Evolutionary conservation across 1,140 invertebrate species (phyloP).

Genomic region (Microplitis demolitor): DNA sequence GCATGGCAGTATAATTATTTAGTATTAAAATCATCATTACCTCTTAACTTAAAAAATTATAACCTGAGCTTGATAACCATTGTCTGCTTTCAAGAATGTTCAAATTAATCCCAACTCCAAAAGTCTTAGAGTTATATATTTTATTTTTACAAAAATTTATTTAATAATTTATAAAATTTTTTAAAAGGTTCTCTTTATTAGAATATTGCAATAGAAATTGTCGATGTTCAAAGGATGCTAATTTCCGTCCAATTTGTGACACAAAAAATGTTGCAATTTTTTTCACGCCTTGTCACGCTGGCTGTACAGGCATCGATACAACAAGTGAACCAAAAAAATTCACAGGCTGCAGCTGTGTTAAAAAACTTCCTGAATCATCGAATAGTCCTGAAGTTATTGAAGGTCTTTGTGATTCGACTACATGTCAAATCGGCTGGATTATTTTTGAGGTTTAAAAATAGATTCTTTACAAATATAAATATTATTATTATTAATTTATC

Average conservation of each 20-base stretch:
- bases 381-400: conserved; percentile 54
- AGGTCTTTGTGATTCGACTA: conserved; percentile 63
- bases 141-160: not conserved
- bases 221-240: conserved; percentile 64
- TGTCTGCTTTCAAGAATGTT: no score
- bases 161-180: conserved; percentile 1
- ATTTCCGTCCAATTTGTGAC: conserved; percentile 72
- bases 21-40: no score
- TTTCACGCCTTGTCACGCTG: conserved; percentile 75
- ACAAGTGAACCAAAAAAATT: conserved; percentile 59
- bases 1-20: no score
- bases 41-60: no score
- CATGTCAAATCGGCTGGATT: conserved; percentile 62
- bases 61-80: no score
- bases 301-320: conserved; percentile 60
- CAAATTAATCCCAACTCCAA: no score
- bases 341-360: conserved; percentile 62
- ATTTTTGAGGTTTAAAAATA: conserved; percentile 57
- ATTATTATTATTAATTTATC: conserved; percentile 4
- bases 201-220: conserved; percentile 68
- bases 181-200: conserved; percentile 42
- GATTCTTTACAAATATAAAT: not conserved
- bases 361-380: conserved; percentile 35
- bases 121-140: no score
- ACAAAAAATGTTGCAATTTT: conserved; percentile 63